These are phyloP conservation scores for Drosophila nebulosa DNA, from an alignment of 1,140 invertebrate species.

Conservation along the genomic window DNA sequence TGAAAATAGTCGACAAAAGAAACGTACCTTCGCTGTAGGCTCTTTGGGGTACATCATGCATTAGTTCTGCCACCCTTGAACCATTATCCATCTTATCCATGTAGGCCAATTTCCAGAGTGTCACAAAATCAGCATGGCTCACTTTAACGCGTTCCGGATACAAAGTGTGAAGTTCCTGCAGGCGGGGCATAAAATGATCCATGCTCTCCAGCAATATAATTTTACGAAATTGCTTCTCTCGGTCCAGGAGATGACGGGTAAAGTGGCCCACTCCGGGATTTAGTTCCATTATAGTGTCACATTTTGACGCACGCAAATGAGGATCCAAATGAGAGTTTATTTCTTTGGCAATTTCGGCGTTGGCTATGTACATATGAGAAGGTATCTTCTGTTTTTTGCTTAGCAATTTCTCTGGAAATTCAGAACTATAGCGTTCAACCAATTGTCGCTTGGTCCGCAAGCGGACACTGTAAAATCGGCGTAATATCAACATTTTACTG, in stretches of 20 bases:
- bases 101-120: constrained; percentile 82
- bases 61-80: constrained; percentile 81
- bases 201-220: constrained; percentile 81
- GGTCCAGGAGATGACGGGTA: constrained; percentile 81
- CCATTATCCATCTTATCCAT: constrained; percentile 84
- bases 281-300: constrained; percentile 81
- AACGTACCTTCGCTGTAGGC: constrained; percentile 47
- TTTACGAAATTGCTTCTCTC: constrained; percentile 64
- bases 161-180: constrained; percentile 58
- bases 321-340: constrained; percentile 72
- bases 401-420: constrained; percentile 68
- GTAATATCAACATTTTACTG: constrained; percentile 43
- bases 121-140: constrained; percentile 82
- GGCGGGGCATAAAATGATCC: constrained; percentile 73
- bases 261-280: constrained; percentile 83
- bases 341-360: constrained; percentile 78
- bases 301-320: constrained; percentile 66
- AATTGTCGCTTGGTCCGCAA: constrained; percentile 47
- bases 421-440: constrained; percentile 46
- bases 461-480: constrained; percentile 17
- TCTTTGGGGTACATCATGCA: constrained; percentile 79
- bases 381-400: constrained; percentile 62
- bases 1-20: rapidly evolving
- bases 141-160: constrained; percentile 75
- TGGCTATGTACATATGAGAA: constrained; percentile 63